Base-by-base conservation (phyloP, 2,797 vertebrate genomes). In the Novumbra hubbsi region DNA sequence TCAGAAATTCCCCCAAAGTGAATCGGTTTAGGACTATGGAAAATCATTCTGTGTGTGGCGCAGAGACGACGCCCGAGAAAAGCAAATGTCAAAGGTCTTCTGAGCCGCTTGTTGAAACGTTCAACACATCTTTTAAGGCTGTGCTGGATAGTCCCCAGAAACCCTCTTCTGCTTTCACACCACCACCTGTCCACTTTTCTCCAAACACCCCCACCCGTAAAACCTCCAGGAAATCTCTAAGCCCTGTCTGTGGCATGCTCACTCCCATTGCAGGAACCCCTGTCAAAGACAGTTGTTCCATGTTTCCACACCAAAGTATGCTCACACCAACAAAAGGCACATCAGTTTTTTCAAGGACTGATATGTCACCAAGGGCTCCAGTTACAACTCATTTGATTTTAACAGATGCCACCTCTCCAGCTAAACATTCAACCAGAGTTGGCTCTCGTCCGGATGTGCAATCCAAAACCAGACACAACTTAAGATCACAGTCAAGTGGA, bases 201-300 rank as follows among this genome's bases (percentile, higher is more conserved):
- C 80, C 85, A 32, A 63, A 81, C 38, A 83, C 78, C 70, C 64
- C 75, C 30, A 78, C 60, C 70, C 73, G 68, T 7, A 74, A 15
- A 83, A 77, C 71, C 45, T 79, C 70, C 38, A 74, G 15, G 5
- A 86, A 79, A 74, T 88, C 70, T 14, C 87, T 80, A 0, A 87
- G 81, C 76, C 77, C 86, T 19, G 8, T 65, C 71, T 76, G 81
- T 48, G 80, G 72, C 55, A 93, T 91, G 84, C 69, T 48, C 0
- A 92, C 89, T 28, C 85, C 86, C 15, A 91, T 90, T 66, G 85
- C 84, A 73, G 78, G 79, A 73, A 93, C 90, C 16, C 89, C 90
- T 19, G 65, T 64, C 38, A 91, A 89, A 85, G 55, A 64, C 68
- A 69, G 55, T 14, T 30, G 62, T 11, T 1, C 16, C 15, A 11